These are phyloP conservation scores for Muscicapa comitata DNA, from an alignment of 2,797 vertebrate species.

Conservation along the genomic window DNA sequence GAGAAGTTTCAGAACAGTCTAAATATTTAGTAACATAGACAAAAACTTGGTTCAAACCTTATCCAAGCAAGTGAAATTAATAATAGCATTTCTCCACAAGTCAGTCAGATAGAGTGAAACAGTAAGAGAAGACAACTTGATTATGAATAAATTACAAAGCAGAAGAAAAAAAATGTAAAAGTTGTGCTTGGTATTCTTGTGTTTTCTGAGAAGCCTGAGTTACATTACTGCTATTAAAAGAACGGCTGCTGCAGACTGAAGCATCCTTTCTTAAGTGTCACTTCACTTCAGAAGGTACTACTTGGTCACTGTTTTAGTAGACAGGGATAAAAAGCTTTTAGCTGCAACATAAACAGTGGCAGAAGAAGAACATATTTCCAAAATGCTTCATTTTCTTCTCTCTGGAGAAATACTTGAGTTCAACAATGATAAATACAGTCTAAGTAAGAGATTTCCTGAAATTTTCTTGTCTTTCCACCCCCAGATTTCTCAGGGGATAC, in stretches of 20 bases:
- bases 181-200: not conserved
- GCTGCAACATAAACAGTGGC: not conserved
- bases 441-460: constrained; percentile 44
- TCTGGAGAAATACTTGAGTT: constrained; percentile 31
- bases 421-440: constrained; percentile 1
- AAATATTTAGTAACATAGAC: not conserved
- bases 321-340: constrained; percentile 2
- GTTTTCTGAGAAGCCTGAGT: not conserved
- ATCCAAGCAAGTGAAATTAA: not conserved
- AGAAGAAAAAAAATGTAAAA: not conserved
- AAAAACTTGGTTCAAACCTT: not conserved
- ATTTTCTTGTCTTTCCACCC: constrained; percentile 24
- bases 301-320: not conserved
- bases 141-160: not conserved
- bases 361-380: not conserved
- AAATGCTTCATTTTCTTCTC: not conserved
- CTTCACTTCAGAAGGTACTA: not conserved
- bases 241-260: not conserved
- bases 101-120: not conserved
- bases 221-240: not conserved
- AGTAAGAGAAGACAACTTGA: not conserved
- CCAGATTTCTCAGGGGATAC: constrained; percentile 50
- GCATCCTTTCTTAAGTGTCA: not conserved
- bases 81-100: not conserved
- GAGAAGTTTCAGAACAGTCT: not conserved